Percentiles rank a stretch among this genome's conserved stretches.
Conservation (phyloP, 2,888 invertebrate genomes). For the Caenorhabditis sp. region DNA sequence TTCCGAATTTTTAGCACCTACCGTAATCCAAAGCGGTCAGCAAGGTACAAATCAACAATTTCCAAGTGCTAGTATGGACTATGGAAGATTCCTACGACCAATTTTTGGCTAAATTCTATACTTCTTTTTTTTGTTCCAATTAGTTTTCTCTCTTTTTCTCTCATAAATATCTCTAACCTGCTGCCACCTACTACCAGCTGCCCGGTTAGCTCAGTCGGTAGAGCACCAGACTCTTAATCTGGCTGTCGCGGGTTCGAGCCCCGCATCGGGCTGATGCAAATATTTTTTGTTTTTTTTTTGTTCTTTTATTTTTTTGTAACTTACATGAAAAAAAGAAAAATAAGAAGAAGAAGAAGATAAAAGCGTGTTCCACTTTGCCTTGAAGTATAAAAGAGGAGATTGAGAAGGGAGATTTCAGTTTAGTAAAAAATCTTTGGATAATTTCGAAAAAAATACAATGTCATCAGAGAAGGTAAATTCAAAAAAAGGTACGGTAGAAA, state of each 20-base stretch:
- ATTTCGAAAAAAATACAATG: too few relatives aligned
- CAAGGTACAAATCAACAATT: neutral
- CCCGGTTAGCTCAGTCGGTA: slow-evolving; percentile 70
- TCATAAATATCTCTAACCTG: too few relatives aligned
- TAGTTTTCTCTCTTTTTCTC: too few relatives aligned
- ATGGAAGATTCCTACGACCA: neutral
- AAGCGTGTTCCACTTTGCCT: too few relatives aligned
- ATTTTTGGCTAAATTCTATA: neutral
- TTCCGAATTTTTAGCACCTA: neutral
- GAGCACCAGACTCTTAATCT: slow-evolving; percentile 70
- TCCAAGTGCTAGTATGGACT: neutral
- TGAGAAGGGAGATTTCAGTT: too few relatives aligned
- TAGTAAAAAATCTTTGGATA: too few relatives aligned
- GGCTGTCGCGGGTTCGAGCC: slow-evolving; percentile 70
- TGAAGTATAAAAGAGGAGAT: too few relatives aligned
- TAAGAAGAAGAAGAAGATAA: too few relatives aligned
- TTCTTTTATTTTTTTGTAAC: too few relatives aligned
- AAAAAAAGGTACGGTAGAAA: too few relatives aligned
- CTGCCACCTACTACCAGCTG: neutral
- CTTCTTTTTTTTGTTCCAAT: neutral
- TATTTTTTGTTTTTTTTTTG: slow-evolving; percentile 1
- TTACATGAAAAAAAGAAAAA: too few relatives aligned
- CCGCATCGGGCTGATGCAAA: slow-evolving; percentile 63
- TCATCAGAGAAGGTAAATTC: too few relatives aligned
- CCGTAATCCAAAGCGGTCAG: neutral